Evolutionary conservation across 2,113 vertebrate genomes (phyloP).

Genomic region (Indicator indicator): DNA sequence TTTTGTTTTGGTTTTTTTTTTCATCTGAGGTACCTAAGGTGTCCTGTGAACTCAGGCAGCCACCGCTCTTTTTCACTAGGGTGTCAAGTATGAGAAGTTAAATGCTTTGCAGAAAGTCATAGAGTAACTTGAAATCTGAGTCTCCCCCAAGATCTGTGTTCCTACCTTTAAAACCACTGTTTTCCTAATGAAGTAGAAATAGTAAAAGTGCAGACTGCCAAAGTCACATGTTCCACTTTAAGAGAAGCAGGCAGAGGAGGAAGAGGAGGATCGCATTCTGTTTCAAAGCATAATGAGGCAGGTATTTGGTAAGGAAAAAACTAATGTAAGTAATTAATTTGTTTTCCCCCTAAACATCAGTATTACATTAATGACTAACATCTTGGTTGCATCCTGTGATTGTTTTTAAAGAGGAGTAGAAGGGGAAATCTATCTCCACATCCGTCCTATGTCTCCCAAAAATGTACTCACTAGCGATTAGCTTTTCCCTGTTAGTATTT

Average conservation of each 20-base stretch:
- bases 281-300: too few species aligned
- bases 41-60: neutral
- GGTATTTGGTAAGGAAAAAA: too few species aligned
- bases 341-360: neutral
- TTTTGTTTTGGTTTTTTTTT: neutral
- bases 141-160: neutral
- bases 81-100: neutral
- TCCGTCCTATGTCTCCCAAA: neutral
- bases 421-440: neutral
- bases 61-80: accelerated
- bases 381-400: neutral
- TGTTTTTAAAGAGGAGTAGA: neutral
- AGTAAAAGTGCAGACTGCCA: neutral
- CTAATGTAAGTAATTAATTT: neutral
- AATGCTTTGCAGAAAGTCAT: neutral
- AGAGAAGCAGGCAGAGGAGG: too few species aligned
- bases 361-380: neutral
- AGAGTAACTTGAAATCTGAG: neutral
- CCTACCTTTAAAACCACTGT: neutral
- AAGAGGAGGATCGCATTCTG: too few species aligned
- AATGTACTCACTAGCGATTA: neutral
- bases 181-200: neutral
- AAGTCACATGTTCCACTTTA: neutral
- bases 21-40: neutral
- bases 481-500: neutral